Percentiles rank a stretch among this genome's conserved stretches.
Conservation (phyloP, 2,797 vertebrate species). For the Florisuga fusca region DNA sequence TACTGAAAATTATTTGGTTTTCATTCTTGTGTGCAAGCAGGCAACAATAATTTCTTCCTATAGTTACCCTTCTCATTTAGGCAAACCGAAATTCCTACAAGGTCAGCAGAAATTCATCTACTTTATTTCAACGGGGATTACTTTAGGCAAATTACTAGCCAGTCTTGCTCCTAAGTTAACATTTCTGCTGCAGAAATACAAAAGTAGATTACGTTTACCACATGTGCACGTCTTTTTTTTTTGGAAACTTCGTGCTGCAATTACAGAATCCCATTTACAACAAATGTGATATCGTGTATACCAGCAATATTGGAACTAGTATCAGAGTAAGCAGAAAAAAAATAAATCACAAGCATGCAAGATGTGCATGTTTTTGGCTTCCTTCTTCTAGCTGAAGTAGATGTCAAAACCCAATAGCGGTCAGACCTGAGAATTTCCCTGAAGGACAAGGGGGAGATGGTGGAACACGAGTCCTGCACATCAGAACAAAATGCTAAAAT, state of each 20-base stretch:
- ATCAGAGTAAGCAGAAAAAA: background rate
- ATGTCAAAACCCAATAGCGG: background rate
- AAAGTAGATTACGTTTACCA: background rate
- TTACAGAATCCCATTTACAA: constrained; percentile 11
- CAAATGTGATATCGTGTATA: background rate
- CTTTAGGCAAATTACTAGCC: background rate
- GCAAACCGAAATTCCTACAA: background rate
- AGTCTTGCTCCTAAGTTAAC: background rate
- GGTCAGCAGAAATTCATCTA: background rate
- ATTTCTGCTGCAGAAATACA: background rate
- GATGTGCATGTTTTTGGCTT: fast-evolving
- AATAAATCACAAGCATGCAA: background rate
- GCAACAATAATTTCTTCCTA: background rate
- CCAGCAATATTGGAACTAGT: background rate
- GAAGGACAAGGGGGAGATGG: background rate
- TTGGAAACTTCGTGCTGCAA: background rate
- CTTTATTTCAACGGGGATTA: background rate
- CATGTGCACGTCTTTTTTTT: background rate
- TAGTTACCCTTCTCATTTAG: background rate
- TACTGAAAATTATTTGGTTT: background rate
- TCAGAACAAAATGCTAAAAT: background rate
- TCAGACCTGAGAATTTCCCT: background rate
- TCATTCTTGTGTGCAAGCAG: background rate
- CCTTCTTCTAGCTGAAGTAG: background rate
- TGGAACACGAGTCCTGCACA: background rate